Evolutionary conservation across 2,113 vertebrate species (phyloP).

Genomic region (Ahaetulla prasina): DNA sequence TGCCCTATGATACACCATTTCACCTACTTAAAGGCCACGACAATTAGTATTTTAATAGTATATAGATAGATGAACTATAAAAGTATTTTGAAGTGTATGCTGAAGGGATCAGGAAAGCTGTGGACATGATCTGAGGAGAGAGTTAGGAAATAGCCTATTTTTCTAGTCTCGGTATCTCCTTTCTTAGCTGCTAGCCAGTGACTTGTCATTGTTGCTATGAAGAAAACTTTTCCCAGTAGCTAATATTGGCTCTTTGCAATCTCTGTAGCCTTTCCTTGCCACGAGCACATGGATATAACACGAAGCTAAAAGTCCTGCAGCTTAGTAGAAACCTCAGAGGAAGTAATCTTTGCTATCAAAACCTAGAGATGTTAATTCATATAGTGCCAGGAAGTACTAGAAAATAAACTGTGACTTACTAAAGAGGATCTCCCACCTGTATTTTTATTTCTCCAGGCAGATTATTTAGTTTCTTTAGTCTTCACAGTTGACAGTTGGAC

Average conservation of each 20-base stretch:
- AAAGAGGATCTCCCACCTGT: slow-evolving; percentile 3
- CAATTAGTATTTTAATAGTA: not conserved
- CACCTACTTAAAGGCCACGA: not conserved
- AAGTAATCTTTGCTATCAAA: slow-evolving; percentile 1
- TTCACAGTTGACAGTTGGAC: not conserved
- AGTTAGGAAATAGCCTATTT: not conserved
- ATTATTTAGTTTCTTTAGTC: slow-evolving; percentile 1
- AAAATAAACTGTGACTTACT: slow-evolving; percentile 9
- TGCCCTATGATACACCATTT: not conserved
- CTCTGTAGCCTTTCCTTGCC: not conserved
- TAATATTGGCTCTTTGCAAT: not conserved
- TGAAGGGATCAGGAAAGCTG: not conserved
- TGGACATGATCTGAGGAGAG: not conserved
- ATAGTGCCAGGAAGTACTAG: not conserved
- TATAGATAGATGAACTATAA: not conserved
- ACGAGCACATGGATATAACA: not conserved
- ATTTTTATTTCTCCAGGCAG: not conserved
- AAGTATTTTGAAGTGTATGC: not conserved
- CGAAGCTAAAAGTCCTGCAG: not conserved
- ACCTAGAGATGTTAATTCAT: slow-evolving; percentile 5
- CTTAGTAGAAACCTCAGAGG: not conserved
- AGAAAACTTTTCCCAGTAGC: not conserved
- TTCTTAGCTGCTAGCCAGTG: not conserved
- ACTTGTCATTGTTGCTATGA: not conserved
- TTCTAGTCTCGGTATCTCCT: not conserved